phyloP scores from a whole-genome alignment of 1,140 invertebrate species.

The Drosophila azteca region DNA sequence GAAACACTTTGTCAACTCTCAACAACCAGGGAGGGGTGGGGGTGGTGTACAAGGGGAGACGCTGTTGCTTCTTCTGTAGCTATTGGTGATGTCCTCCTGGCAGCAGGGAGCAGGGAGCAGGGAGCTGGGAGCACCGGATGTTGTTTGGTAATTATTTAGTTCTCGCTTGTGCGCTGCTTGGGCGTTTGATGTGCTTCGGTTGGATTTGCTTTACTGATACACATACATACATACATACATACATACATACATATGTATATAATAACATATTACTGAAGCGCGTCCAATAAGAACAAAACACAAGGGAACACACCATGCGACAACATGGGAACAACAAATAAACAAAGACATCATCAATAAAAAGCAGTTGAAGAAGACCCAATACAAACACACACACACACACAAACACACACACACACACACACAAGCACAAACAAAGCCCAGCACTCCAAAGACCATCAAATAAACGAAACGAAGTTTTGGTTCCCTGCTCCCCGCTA shows the following conservation, averaged over 20 bases:
- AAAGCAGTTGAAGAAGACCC: slow-evolving; percentile 54
- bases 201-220: slow-evolving; percentile 53
- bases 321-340: slow-evolving; percentile 75
- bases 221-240: no score
- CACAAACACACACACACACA: slow-evolving; percentile 18
- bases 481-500: not conserved
- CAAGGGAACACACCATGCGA: slow-evolving; percentile 65
- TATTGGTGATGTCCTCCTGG: slow-evolving; percentile 17
- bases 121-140: slow-evolving; percentile 67
- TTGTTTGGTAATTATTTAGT: slow-evolving; percentile 80
- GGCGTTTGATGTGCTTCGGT: slow-evolving; percentile 74
- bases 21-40: slow-evolving; percentile 24
- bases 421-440: not conserved
- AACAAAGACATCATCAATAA: slow-evolving; percentile 81
- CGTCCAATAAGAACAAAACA: slow-evolving; percentile 66
- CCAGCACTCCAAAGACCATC: slow-evolving; percentile 7
- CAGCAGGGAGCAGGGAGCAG: slow-evolving; percentile 10
- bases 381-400: slow-evolving; percentile 31
- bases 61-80: no score
- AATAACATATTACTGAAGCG: slow-evolving; percentile 79
- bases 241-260: no score
- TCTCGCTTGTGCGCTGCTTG: slow-evolving; percentile 50
- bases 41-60: not conserved
- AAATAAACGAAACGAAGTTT: slow-evolving; percentile 24
- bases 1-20: slow-evolving; percentile 76